Base-by-base conservation (phyloP, 1,140 invertebrate species). In the Pseudomyrmex cubaensis region DNA sequence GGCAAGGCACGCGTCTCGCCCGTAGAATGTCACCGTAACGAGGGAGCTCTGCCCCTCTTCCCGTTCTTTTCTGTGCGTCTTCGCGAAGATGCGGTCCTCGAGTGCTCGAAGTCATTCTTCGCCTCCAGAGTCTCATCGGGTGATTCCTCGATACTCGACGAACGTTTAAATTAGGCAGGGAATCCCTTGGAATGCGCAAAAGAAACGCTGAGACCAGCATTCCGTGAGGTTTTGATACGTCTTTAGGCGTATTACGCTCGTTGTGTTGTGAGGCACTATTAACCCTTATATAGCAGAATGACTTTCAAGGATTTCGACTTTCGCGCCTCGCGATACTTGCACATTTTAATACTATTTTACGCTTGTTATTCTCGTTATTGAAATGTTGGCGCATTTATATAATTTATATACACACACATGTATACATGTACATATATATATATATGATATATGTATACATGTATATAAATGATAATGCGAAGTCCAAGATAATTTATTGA, bases 21-120 rank as follows among this genome's bases (percentile, higher is more conserved):
- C 84, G 88, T 89, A 94, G 93, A 94, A 94, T 94, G 93, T 91
- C 93, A 91, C 92, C 93, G 93, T 94, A 94, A 94, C 93, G 92
- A 94, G 92, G 91, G 87, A 86, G 90, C 56, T 76, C 62, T 57
- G 72, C 52, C 59, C 50, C 63, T 22, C 63, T 22, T 15, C 5
- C 52, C 64, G 15, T 44, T 25, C 59, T 59, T 57, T 70, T 57
- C 57, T 66, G 64, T 22, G 35, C n/a, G 62, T 46, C 63, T 9
- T 57, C 56, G 54, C 59, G 35, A 70, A 70, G 77, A 64, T 67
- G 54, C 78, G 62, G 69, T 75, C 67, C 46, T 59, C 59, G 78
- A 50, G 50, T n/a, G 13, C 13, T 52, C 72, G 54, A 35, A 35
- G 35, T 64, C 77, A 67, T 87, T 83, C 78, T 78, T 87, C 76